A percentile compares a stretch with the other conserved stretches of the same genome.
Evolutionary conservation across 2,888 invertebrate genomes (phyloP).

Genomic region (Tipula confusa): DNA sequence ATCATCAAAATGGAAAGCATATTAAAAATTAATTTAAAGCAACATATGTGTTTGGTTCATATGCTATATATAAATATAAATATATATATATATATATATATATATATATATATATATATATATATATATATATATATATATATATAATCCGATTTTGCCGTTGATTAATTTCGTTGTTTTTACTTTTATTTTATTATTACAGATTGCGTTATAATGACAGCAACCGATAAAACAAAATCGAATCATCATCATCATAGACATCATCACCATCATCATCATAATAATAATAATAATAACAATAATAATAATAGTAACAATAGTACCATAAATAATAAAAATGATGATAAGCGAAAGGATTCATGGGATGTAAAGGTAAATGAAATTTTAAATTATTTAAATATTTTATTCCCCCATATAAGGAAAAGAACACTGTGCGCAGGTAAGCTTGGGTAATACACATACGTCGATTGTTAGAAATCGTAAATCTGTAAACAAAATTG

Average conservation of each 20-base stretch:
- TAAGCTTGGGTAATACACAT: background rate
- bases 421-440: background rate
- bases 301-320: background rate
- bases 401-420: background rate
- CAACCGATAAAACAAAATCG: slow-evolving; percentile 26
- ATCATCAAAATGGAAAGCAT: background rate
- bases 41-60: background rate
- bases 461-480: slow-evolving; percentile 13
- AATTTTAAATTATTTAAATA: background rate
- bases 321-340: background rate
- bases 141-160: background rate
- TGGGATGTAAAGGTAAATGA: slow-evolving; percentile 30
- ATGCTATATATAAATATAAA: no score
- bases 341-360: slow-evolving; percentile 29
- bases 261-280: slow-evolving; percentile 28
- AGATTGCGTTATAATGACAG: slow-evolving; percentile 21
- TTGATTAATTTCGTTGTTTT: background rate
- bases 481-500: background rate
- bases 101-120: no score
- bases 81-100: no score
- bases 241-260: slow-evolving; percentile 28
- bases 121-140: no score
- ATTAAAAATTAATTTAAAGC: background rate
- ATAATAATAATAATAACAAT: background rate
- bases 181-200: background rate